Evolutionary conservation across 1,140 invertebrate genomes (phyloP), one percentile per base, ranked within the genome.

Genomic region (Scaptomyza graminum): DNA sequence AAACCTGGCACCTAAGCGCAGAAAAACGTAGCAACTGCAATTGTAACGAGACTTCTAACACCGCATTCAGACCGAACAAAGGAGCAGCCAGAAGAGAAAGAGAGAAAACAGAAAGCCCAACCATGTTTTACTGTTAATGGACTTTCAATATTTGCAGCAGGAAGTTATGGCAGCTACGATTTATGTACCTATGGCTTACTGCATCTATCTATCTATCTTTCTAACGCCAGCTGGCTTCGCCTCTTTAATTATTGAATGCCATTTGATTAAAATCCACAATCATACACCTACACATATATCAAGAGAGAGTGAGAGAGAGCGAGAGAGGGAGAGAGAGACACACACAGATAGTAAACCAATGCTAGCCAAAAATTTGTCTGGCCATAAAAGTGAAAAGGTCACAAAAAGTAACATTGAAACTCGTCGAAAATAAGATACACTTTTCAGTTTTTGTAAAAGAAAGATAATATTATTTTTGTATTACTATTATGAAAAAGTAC

Each of bases 91-190:
- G 8, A 9, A 54, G 7, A 13, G 12, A 15, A 13, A 5, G 13
- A 51, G 22, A 22, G n/a, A 41, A 18, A 22, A 22, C 18, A 22
- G 55, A 60, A 47, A 56, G 50, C 18, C 28, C 56, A 39, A 64
- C 39, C 71, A 81, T 87, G 75, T 82, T 88, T 87, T 78, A 79
- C 83, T 88, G 83, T 87, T 87, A 87, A 87, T 87, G 83, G 83
- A 87, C 79, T 87, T 87, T 87, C 83, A 60, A 87, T 87, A 88
- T 87, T 83, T 83, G 72, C 79, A 64, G 67, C 66, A 88, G 82
- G 83, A 87, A 87, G 82, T 87, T 87, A 87, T 87, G 82, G 69
- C 83, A 88, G 79, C 56, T 70, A 75, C 31, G 79, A 87, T 87
- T 87, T 87, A 87, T 79, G 83, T 79, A 62, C 61, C 70, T 16